Evolutionary conservation across 1,140 invertebrate species (phyloP).

Genomic region (Bombus soroeensis): DNA sequence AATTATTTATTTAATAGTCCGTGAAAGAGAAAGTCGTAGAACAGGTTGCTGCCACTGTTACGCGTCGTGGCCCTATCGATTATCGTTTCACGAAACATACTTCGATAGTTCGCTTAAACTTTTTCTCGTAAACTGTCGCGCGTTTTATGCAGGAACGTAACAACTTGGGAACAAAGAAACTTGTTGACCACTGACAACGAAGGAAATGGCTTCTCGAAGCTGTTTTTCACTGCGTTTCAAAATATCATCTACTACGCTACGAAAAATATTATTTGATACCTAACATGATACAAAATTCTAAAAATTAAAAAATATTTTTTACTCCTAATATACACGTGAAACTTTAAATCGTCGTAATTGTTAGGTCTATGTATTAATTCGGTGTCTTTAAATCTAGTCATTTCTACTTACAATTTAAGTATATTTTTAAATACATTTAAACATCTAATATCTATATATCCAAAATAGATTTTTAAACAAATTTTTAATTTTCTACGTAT

Average conservation of each 20-base stretch:
- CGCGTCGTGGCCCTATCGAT: constrained; percentile 4
- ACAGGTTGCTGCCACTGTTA: constrained; percentile 23
- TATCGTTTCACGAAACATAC: background rate
- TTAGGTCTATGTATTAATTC: background rate
- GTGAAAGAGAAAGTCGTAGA: constrained; percentile 34
- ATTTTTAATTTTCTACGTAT: no score
- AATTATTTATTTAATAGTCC: constrained; percentile 44
- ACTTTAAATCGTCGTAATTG: background rate
- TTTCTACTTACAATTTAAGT: no score
- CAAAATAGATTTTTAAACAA: no score
- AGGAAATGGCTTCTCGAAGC: background rate
- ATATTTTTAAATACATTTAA: background rate
- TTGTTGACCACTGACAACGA: background rate
- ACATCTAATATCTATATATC: no score
- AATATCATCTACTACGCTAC: background rate
- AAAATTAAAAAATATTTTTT: fast-evolving
- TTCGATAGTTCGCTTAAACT: background rate
- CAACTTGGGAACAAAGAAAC: background rate
- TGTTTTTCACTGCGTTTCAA: background rate
- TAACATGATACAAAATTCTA: background rate
- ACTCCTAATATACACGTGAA: background rate
- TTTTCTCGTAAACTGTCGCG: background rate
- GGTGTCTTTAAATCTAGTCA: no score
- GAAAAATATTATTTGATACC: background rate
- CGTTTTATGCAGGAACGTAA: background rate